Conservation (phyloP, 2,113 vertebrate species). For the Isichthys henryi region DNA sequence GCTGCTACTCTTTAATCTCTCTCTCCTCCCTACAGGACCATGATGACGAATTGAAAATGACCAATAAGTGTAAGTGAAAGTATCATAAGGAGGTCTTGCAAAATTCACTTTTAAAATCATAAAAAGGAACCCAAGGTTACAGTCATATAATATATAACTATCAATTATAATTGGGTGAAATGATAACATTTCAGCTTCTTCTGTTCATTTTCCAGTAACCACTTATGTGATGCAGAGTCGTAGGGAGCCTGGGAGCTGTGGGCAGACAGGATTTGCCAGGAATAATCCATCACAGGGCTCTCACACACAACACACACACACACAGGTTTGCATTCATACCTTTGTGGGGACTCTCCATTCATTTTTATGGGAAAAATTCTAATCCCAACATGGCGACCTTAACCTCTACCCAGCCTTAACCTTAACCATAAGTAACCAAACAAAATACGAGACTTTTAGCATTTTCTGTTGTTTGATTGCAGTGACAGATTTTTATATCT, state of each 20-base stretch:
- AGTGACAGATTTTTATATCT: not conserved
- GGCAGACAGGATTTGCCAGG: not conserved
- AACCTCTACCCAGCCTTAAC: not conserved
- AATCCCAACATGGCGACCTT: not conserved
- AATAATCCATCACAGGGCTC: not conserved
- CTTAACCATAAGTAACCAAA: not conserved
- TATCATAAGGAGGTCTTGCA: not conserved
- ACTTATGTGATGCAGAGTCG: not conserved
- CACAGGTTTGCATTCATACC: not conserved
- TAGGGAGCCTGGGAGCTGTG: not conserved
- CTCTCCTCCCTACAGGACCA: not conserved
- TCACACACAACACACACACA: not conserved
- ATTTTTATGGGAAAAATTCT: not conserved
- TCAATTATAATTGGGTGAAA: not conserved
- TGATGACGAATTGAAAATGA: not conserved
- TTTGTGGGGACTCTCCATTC: not conserved
- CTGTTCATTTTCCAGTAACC: not conserved
- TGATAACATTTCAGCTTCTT: not conserved
- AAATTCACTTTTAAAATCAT: not conserved
- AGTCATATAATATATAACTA: not conserved
- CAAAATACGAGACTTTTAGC: not conserved
- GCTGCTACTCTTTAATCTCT: not conserved
- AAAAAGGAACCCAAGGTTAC: not conserved
- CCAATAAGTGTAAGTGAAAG: not conserved
- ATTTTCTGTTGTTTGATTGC: not conserved